Base-by-base conservation (phyloP, 2,888 invertebrate species). In the Polymixis flavicincta region DNA sequence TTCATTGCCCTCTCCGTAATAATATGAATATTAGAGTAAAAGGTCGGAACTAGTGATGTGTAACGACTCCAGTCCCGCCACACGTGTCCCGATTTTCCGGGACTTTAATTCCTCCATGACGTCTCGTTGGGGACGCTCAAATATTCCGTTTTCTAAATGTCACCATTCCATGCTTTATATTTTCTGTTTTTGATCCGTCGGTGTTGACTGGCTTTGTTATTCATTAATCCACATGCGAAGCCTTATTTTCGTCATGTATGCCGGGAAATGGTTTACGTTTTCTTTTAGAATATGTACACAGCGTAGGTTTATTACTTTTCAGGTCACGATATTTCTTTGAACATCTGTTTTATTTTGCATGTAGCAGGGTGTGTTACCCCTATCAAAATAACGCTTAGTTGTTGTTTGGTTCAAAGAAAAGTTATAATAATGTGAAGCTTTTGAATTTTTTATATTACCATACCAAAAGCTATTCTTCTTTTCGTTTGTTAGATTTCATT, bases 11-110 rank as follows among this genome's bases (percentile, higher is more conserved):
- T 71, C 87, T 77, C 76, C 78, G 82, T 85, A 88, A 88, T 88
- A 88, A 85, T 88, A 88, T 88, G 88, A 88, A 88, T 88, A 88
- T 87, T 88, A 87, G 87, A 87, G 88, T 82, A 83, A 84, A 88
- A 84, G 88, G 84, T 84, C 78, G 76, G 80, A 84, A 80, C 87
- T 87, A 88, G 88, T 88, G 87, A 83, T 87, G 87, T 78, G 86
- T 64, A 83, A 78, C 70, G 77, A 74, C 76, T 84, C 74, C 60
- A 59, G 64, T 68, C 72, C 82, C 78, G 80, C 42, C 86, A 86
- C 82, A 82, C 71, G 74, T 82, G 84, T 76, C 67, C 78, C 80
- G 87, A 87, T 87, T 87, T 88, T 86, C 87, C 85, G 88, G 87
- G 85, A 87, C 76, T 84, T 80, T 86, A 84, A 86, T 88, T 76